These are phyloP conservation scores for Perca fluviatilis DNA, from an alignment of 2,113 vertebrate species.

Conservation along the genomic window DNA sequence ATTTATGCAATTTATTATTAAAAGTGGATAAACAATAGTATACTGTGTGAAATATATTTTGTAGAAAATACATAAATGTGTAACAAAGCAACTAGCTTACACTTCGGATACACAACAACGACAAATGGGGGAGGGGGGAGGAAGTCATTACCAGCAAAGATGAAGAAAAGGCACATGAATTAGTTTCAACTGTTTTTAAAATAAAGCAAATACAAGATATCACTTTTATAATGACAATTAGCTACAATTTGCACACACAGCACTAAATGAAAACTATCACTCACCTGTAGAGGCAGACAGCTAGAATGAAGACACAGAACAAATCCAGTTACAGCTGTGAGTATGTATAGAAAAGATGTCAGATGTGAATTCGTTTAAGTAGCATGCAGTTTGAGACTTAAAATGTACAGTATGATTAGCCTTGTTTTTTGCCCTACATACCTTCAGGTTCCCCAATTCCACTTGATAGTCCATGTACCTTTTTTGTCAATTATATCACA, in stretches of 20 bases:
- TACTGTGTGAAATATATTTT: neutral
- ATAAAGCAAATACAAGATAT: neutral
- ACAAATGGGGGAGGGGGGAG: neutral
- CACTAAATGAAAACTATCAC: neutral
- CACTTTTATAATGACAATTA: neutral
- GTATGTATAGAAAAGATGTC: neutral
- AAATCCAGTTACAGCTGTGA: neutral
- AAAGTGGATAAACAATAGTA: neutral
- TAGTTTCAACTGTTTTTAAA: neutral
- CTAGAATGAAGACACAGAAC: conserved; percentile 27
- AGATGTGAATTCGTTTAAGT: neutral
- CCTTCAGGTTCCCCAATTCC: conserved; percentile 43
- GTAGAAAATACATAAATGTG: neutral
- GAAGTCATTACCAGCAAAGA: neutral
- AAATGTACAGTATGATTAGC: neutral
- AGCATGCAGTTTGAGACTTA: neutral
- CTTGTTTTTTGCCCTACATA: conserved; percentile 2
- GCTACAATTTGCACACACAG: neutral
- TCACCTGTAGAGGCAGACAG: conserved; percentile 52
- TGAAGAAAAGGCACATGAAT: neutral
- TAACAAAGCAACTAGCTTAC: neutral
- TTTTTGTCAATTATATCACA: fast-evolving
- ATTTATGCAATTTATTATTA: no score
- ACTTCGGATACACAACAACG: neutral
- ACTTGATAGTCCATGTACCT: fast-evolving